Conservation (phyloP, 2,113 vertebrate species). For the Tachysurus fulvidraco region DNA sequence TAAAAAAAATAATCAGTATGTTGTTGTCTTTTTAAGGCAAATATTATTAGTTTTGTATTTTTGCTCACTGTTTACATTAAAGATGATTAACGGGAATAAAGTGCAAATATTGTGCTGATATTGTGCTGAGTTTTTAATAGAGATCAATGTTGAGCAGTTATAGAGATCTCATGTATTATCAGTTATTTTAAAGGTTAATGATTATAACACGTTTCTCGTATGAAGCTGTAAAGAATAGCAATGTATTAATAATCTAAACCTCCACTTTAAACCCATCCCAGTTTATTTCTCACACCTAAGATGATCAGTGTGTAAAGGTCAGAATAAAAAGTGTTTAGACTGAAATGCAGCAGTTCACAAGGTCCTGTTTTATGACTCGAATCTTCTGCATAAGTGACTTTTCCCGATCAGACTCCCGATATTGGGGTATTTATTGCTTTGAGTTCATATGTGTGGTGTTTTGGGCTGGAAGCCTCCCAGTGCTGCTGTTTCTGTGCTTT, state of each 20-base stretch:
- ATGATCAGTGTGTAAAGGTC: not conserved
- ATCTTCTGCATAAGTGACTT: not conserved
- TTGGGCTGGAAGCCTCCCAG: not conserved
- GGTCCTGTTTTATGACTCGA: not conserved
- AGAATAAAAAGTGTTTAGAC: not conserved
- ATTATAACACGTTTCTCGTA: not conserved
- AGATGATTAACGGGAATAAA: not conserved
- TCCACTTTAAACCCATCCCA: not conserved
- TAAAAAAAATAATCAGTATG: not conserved
- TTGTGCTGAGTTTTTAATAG: not conserved
- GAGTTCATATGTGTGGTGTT: not conserved
- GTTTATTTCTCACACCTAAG: not conserved
- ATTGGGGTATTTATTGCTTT: not conserved
- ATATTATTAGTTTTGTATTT: not conserved
- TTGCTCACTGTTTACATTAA: not conserved
- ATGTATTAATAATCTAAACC: not conserved
- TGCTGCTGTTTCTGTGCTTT: slow-evolving; percentile 39
- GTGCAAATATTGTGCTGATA: not conserved
- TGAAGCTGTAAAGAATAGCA: not conserved
- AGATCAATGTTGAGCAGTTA: not conserved
- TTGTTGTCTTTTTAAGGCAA: not conserved
- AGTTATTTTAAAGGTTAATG: not conserved
- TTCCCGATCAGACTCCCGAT: not conserved
- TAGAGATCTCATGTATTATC: not conserved
- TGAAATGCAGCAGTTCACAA: not conserved